Conservation (phyloP, 2,113 vertebrate species). For the Nestor notabilis region DNA sequence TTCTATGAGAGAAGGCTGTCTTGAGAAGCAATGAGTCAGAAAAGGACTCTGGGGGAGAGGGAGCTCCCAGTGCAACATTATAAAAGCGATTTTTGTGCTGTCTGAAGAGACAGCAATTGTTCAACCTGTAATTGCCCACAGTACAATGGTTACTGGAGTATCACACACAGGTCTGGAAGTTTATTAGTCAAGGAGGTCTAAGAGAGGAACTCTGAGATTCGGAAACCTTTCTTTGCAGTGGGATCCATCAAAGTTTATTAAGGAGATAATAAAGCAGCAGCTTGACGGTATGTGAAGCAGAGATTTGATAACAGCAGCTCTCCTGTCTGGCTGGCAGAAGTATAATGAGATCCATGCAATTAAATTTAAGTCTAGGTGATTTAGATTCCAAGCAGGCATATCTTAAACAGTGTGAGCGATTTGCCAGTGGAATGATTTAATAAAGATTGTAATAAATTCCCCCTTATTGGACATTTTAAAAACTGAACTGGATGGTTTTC, state of each 20-base stretch:
- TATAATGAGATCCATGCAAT: background rate
- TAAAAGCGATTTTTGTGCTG: background rate
- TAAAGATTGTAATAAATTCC: slow-evolving; percentile 39
- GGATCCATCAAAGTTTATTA: background rate
- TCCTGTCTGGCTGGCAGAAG: slow-evolving; percentile 1
- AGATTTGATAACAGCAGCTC: background rate
- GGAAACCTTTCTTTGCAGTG: background rate
- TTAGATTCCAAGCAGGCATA: slow-evolving; percentile 11
- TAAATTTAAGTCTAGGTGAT: background rate
- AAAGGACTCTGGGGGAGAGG: background rate
- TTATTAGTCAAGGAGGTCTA: background rate
- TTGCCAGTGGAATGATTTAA: slow-evolving; percentile 42
- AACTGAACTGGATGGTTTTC: slow-evolving; percentile 1
- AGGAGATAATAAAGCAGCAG: background rate
- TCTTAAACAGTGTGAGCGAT: background rate
- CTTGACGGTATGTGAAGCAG: background rate
- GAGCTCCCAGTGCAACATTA: background rate
- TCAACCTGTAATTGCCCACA: background rate
- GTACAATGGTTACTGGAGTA: background rate
- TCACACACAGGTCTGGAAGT: background rate
- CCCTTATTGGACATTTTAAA: background rate
- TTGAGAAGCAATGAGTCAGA: background rate
- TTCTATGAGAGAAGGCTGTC: background rate
- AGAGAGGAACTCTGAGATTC: background rate
- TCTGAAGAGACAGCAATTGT: background rate